Evolutionary conservation across 2,113 vertebrate species (phyloP).

Genomic region (Piprites chloris): DNA sequence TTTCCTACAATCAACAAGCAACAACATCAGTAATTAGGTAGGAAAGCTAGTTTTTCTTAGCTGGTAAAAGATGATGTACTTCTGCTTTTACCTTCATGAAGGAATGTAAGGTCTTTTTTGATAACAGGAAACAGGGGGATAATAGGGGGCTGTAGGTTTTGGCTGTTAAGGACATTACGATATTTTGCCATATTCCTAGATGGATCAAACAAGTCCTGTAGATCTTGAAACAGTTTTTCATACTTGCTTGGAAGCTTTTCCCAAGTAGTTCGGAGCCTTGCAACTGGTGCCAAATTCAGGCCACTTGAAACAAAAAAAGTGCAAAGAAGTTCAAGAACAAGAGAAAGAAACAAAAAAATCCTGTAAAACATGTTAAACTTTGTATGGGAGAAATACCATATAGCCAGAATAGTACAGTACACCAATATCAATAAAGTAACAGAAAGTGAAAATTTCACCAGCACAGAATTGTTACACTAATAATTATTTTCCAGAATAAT

Average conservation of each 20-base stretch:
- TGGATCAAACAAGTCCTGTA: constrained; percentile 97
- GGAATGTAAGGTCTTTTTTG: constrained; percentile 98
- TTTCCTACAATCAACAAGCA: constrained; percentile 78
- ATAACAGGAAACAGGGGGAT: constrained; percentile 98
- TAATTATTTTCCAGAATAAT: background rate
- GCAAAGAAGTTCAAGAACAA: background rate
- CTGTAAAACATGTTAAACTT: background rate
- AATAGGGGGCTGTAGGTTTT: constrained; percentile 95
- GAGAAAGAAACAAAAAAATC: background rate
- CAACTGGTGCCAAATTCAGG: constrained; percentile 93
- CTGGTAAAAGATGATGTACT: background rate
- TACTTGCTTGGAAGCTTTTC: constrained; percentile 98
- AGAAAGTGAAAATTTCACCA: background rate
- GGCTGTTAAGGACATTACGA: constrained; percentile 94
- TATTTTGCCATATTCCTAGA: constrained; percentile 99
- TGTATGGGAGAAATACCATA: background rate
- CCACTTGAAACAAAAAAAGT: constrained; percentile 75
- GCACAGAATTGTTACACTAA: background rate
- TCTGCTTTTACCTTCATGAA: constrained; percentile 88
- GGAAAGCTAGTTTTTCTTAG: background rate
- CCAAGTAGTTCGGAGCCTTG: constrained; percentile 95
- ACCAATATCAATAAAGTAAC: background rate
- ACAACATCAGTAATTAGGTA: background rate
- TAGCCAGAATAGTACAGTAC: background rate
- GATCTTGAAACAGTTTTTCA: constrained; percentile 95